Evolutionary conservation across 2,113 vertebrate species (phyloP).

Genomic region (Mastomys coucha): DNA sequence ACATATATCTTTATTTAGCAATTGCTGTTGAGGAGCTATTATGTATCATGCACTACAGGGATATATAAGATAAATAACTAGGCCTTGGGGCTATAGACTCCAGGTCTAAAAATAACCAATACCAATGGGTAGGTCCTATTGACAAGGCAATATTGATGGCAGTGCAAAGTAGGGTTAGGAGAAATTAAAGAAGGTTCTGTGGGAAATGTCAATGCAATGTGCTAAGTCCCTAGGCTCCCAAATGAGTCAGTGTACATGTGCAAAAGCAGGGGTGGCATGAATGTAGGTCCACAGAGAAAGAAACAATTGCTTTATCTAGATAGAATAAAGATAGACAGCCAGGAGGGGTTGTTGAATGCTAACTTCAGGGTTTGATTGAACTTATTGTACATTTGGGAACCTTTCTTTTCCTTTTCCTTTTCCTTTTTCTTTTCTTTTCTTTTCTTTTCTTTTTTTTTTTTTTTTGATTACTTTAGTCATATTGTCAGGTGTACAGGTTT

Average conservation of each 20-base stretch:
- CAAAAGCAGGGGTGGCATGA: background rate
- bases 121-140: too few relatives aligned
- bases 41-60: background rate
- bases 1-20: background rate
- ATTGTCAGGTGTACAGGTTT: background rate
- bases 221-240: background rate
- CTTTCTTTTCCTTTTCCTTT: too few relatives aligned
- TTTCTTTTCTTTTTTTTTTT: too few relatives aligned
- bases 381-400: background rate
- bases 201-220: fast-evolving
- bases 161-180: background rate
- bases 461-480: slow-evolving; percentile 16
- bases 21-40: background rate
- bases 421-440: too few relatives aligned
- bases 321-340: background rate
- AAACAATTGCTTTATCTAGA: background rate
- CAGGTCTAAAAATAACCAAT: background rate
- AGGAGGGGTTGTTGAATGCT: fast-evolving
- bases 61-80: background rate
- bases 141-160: background rate
- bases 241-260: background rate
- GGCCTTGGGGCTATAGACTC: background rate
- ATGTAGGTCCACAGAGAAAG: background rate
- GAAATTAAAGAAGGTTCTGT: background rate
- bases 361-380: background rate